Conservation (phyloP, 2,113 vertebrate species). For the Myxocyprinus asiaticus region DNA sequence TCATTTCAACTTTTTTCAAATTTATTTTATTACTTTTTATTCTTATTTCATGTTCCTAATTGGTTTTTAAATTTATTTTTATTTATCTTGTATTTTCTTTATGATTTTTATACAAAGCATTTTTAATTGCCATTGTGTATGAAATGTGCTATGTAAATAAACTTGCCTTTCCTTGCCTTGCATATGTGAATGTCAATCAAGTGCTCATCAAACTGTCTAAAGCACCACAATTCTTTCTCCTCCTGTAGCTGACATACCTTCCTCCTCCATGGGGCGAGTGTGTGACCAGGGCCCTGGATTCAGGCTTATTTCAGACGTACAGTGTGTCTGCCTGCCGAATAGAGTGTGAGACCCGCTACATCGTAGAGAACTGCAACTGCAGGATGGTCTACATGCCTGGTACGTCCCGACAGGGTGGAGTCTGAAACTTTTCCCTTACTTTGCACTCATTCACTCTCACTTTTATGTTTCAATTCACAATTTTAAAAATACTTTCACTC, state of each 20-base stretch:
- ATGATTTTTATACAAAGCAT: too few relatives aligned
- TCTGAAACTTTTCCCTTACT: background rate
- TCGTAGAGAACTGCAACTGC: constrained; percentile 99
- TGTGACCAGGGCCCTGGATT: constrained; percentile 86
- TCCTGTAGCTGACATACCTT: constrained; percentile 88
- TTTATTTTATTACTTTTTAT: too few relatives aligned
- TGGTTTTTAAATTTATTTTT: too few relatives aligned
- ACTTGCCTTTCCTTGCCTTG: too few relatives aligned
- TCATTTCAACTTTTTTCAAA: too few relatives aligned
- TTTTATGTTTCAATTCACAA: background rate
- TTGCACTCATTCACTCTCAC: background rate
- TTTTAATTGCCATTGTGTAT: too few relatives aligned
- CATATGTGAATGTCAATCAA: background rate
- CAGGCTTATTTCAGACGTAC: constrained; percentile 94
- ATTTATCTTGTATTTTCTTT: too few relatives aligned
- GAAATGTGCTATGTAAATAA: too few relatives aligned
- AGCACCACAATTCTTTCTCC: background rate
- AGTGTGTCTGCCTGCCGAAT: constrained; percentile 96
- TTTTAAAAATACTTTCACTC: too few relatives aligned
- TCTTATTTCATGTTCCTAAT: too few relatives aligned
- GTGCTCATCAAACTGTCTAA: background rate
- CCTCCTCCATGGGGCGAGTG: constrained; percentile 97
- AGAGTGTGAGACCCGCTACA: constrained; percentile 97
- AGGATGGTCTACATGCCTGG: constrained; percentile 99
- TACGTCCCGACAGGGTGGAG: constrained; percentile 52